Conservation (phyloP, 2,888 invertebrate species). For the Acleris emargana region DNA sequence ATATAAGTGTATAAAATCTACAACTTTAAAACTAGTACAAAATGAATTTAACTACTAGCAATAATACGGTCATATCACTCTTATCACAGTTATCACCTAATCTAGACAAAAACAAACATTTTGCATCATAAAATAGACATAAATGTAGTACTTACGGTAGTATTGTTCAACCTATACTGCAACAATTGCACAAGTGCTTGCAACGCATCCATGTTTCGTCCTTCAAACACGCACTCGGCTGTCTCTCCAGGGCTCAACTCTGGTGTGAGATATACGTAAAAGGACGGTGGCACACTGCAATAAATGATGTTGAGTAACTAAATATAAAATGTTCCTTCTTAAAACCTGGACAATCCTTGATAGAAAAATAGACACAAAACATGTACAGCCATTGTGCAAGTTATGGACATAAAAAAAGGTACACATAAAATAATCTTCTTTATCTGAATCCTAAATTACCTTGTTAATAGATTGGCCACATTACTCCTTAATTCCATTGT, state of each 20-base stretch:
- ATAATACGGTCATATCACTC: no score
- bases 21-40: no score
- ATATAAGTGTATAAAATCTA: no score
- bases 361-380: no score
- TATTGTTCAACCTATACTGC: conserved; percentile 84
- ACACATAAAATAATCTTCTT: not conserved
- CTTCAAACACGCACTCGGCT: conserved; percentile 84
- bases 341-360: no score
- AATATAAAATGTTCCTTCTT: no score
- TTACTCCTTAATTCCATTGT: conserved; percentile 89
- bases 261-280: conserved; percentile 88
- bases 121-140: no score
- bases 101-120: not conserved
- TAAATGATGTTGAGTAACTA: no score
- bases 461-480: conserved; percentile 92
- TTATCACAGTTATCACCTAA: no score
- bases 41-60: no score
- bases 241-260: conserved; percentile 76
- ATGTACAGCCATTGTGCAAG: no score
- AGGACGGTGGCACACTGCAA: conserved; percentile 88
- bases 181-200: conserved; percentile 88
- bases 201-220: conserved; percentile 91
- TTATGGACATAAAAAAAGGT: no score
- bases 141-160: conserved; percentile 66
- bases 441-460: conserved; percentile 50